phyloP scores from a whole-genome alignment of 2,797 vertebrate species.

The Propithecus perrieri region DNA sequence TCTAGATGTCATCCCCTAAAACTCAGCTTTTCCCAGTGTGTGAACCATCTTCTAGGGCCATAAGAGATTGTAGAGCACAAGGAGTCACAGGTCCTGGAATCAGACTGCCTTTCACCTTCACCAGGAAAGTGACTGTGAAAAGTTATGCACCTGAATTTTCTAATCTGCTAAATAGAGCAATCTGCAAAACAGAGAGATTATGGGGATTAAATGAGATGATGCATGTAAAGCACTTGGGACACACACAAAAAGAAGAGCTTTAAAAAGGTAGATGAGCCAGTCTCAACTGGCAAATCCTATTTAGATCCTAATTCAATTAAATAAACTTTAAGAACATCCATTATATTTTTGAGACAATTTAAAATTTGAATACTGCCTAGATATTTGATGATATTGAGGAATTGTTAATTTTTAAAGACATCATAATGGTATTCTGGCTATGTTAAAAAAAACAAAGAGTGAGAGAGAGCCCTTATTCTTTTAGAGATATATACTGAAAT shows the following conservation, averaged over 20 bases:
- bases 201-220: background rate
- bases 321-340: background rate
- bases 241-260: background rate
- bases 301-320: background rate
- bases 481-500: background rate
- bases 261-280: background rate
- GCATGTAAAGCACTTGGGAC: background rate
- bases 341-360: background rate
- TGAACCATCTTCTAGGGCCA: background rate
- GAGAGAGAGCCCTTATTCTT: background rate
- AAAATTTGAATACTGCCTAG: constrained; percentile 2
- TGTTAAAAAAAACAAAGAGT: background rate
- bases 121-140: background rate
- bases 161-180: background rate
- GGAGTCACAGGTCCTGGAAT: background rate
- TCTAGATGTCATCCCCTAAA: background rate
- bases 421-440: background rate
- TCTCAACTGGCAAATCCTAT: background rate
- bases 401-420: background rate
- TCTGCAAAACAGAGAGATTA: background rate
- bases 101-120: background rate
- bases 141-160: background rate
- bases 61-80: background rate
- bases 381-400: background rate
- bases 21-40: background rate